Base-by-base conservation (phyloP, 2,113 vertebrate species). In the Lota lota region DNA sequence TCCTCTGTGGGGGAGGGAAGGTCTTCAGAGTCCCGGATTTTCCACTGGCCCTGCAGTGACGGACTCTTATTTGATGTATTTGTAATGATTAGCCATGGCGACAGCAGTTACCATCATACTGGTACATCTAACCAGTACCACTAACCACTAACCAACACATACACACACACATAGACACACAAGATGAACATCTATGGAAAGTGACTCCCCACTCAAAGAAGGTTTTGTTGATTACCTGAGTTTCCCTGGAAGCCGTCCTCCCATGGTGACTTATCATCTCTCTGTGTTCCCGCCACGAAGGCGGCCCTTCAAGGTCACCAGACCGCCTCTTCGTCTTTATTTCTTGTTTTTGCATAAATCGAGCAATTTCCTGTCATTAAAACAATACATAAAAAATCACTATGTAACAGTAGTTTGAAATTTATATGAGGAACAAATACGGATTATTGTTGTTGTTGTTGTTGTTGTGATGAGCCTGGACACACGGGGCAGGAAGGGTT, bases 341-440 rank as follows among this genome's bases (percentile, higher is more conserved):
- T 79, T 94, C 93, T 69, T 92, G 90, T 61, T 91, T 92, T 69
- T 93, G 93, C 64, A 94, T 93, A 56, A 90, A 94, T 19, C 75
- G 91, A 12, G 94, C 93, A 50, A 94, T 93, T 85, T 94, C 93
- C 93, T 94, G 67, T 0, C 1, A 15, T 1, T 56, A 22, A 61
- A 60, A 19, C 0, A 8, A 0, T 8, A 47, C 40, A 47, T 14
- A 8, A 24, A 60, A 7, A 1, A 22, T 10, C 64, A 51, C 19
- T 8, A 28, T 10, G 28, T 33, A 22, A 21, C 4, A 4, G 15
- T 11, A 22, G 22, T 10, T 5, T 66, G 50, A 22, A 16, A 66
- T 8, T 8, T 17, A 8, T 28, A 24, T 2, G 19, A 59, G 3
- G 8, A 3, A 5, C 14, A 63, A 17, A 17, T 64, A 18, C 19